Base-by-base conservation (phyloP, 2,113 vertebrate species). In the Danionella cerebrum region DNA sequence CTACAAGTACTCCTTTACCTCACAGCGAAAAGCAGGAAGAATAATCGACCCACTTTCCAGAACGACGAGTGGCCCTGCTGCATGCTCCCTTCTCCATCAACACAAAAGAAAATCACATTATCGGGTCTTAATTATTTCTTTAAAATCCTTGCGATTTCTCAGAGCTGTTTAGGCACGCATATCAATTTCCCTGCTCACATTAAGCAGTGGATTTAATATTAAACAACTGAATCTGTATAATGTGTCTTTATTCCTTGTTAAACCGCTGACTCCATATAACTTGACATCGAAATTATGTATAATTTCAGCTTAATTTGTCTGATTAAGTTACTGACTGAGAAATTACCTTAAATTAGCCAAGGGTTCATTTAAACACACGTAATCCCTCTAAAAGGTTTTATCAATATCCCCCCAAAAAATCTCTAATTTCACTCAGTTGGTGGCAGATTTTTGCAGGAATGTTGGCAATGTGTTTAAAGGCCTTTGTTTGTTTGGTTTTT, bases 251-350 rank as follows among this genome's bases (percentile, higher is more conserved):
- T n/a, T n/a, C n/a, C n/a, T n/a, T 63, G 33, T 50, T 38, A 45
- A 25, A n/a, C 42, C 2, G 65, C 67, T 45, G 36, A 73, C 72
- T 42, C 53, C 33, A 3, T 21, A 74, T 79, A 79, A 82, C 76
- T 74, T 76, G 27, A 11, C 74, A 76, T 79, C 42, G 48, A 35
- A 78, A 80, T 76, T 67, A 79, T 63, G 76, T 78, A 69, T 68
- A 81, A 80, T 13, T 78, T 78, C 72, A 60, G 72, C 51, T 50
- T 79, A 79, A 83, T 79, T n/a, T n/a, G 74, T 60, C 65, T 52
- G 68, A 74, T 79, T 63, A 63, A 35, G 59, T 42, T n/a, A 33
- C 48, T 48, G 29, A 63, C 42, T 38, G 55, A 57, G 25, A 21
- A 74, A 67, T 78, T 75, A 44, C 69, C 76, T 74, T 79, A 60